A percentile compares a stretch with the other conserved stretches of the same genome.
Evolutionary conservation across 2,113 vertebrate genomes (phyloP).

Genomic region (Copsychus sechellarum): DNA sequence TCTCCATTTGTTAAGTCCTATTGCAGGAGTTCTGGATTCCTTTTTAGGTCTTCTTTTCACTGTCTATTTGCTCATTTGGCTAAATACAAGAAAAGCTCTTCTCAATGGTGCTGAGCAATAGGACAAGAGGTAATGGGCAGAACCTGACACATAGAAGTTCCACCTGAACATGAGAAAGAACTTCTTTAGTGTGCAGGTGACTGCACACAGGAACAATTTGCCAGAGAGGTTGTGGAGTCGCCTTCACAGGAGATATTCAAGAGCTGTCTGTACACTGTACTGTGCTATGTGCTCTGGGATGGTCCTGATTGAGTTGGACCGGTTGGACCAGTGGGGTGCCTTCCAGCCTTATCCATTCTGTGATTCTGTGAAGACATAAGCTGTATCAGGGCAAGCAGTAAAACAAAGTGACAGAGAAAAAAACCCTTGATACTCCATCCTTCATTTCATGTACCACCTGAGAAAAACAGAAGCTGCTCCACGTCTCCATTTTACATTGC

Average conservation of each 20-base stretch:
- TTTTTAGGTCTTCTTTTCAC: background rate
- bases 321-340: background rate
- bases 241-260: background rate
- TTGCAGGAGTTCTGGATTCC: background rate
- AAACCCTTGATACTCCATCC: background rate
- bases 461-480: background rate
- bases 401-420: background rate
- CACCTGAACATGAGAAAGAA: background rate
- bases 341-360: background rate
- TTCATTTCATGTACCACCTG: background rate
- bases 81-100: background rate
- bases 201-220: background rate
- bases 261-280: background rate
- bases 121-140: background rate
- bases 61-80: background rate
- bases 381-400: background rate
- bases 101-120: no score
- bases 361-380: background rate
- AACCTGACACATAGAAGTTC: background rate
- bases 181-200: background rate
- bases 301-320: background rate
- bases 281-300: no score
- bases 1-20: background rate
- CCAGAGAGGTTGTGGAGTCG: background rate
- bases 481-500: background rate